Evolutionary conservation across 2,888 invertebrate species (phyloP).

Genomic region (Trimorus sp.): DNA sequence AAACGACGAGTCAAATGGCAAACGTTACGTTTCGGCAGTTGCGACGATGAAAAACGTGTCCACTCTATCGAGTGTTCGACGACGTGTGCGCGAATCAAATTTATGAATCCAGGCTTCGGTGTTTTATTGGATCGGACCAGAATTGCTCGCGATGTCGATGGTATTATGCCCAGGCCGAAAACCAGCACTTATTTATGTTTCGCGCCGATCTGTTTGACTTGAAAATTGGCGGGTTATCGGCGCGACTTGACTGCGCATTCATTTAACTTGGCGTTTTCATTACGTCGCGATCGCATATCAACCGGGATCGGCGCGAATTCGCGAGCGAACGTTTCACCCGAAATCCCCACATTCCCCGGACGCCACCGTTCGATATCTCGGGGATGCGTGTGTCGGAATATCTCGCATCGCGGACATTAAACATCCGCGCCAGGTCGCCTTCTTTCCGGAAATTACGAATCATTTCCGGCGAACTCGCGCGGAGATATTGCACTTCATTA

Average conservation of each 20-base stretch:
- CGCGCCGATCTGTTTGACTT: conserved; percentile 47
- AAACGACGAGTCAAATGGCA: no score
- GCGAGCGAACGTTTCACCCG: conserved; percentile 1
- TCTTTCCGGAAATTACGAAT: conserved; percentile 51
- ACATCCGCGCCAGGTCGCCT: conserved; percentile 34
- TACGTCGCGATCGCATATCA: conserved; percentile 6
- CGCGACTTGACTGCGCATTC: conserved; percentile 24
- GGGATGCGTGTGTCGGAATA: no score
- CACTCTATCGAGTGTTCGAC: no score
- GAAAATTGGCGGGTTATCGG: conserved; percentile 32
- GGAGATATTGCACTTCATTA: conserved; percentile 53
- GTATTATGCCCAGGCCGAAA: no score
- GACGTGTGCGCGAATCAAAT: no score
- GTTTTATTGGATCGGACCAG: no score
- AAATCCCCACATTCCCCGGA: conserved; percentile 15
- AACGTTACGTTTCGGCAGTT: no score
- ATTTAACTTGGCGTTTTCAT: conserved; percentile 35
- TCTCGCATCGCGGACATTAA: conserved; percentile 54
- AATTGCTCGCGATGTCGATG: no score
- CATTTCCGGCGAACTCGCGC: conserved; percentile 36
- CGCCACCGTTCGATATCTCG: no score
- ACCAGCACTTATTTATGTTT: no score
- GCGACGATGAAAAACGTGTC: no score
- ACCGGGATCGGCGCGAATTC: not conserved
- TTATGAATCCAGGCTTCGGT: no score